These are phyloP conservation scores for Drosophila yakuba DNA, from an alignment of 1,140 invertebrate genomes.

Conservation along the genomic window DNA sequence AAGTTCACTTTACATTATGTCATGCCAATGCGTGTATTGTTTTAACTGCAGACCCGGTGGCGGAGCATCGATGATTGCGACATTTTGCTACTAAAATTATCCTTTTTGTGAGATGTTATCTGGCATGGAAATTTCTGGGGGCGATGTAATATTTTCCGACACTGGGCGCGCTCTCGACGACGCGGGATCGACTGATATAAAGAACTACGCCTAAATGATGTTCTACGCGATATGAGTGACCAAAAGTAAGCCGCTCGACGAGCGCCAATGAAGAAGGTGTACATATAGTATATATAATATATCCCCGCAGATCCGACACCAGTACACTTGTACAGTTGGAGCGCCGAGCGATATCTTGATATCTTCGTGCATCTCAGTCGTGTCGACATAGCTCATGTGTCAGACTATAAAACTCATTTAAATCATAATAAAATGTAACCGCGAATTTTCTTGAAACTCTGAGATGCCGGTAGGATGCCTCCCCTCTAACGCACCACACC, in stretches of 20 bases:
- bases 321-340: constrained; percentile 32
- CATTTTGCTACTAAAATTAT: constrained; percentile 29
- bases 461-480: constrained; percentile 31
- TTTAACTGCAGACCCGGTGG: constrained; percentile 28
- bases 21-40: neutral
- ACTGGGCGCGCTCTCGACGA: constrained; percentile 65
- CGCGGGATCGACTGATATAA: constrained; percentile 75
- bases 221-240: constrained; percentile 31
- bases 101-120: neutral
- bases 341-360: constrained; percentile 24
- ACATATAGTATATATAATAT: constrained; percentile 70
- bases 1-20: constrained; percentile 23
- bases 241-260: constrained; percentile 37
- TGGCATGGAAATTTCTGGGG: neutral
- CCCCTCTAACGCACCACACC: constrained; percentile 4
- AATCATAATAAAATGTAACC: constrained; percentile 76
- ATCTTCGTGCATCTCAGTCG: constrained; percentile 29
- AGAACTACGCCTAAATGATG: constrained; percentile 76
- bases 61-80: constrained; percentile 3
- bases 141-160: constrained; percentile 57
- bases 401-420: constrained; percentile 76
- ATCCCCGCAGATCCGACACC: constrained; percentile 30
- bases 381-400: constrained; percentile 34
- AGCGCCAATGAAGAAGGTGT: constrained; percentile 62
- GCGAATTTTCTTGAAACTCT: constrained; percentile 52